These are phyloP conservation scores for Schrankia costaestrigalis DNA, from an alignment of 2,888 invertebrate species.

Conservation along the genomic window DNA sequence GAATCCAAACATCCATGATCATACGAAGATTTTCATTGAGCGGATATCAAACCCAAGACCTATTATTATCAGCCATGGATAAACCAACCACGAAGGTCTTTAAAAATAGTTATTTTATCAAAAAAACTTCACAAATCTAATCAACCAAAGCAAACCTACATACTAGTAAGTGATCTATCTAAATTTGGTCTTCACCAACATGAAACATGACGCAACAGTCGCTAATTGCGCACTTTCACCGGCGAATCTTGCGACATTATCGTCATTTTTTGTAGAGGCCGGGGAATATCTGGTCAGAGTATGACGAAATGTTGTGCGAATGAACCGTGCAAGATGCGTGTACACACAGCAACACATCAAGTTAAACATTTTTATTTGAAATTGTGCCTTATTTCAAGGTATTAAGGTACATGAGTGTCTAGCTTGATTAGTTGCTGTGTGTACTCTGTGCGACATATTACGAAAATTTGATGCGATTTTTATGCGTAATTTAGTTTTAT, in stretches of 20 bases:
- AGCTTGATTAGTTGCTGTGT: too few species aligned
- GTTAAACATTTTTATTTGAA: too few species aligned
- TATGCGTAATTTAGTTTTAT: slow-evolving; percentile 9
- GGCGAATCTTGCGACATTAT: slow-evolving; percentile 40
- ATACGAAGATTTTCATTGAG: too few species aligned
- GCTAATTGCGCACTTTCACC: slow-evolving; percentile 52
- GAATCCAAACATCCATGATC: too few species aligned
- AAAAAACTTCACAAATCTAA: too few species aligned
- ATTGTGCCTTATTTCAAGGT: too few species aligned
- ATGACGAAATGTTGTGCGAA: slow-evolving; percentile 29
- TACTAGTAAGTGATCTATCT: slow-evolving; percentile 24
- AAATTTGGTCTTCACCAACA: slow-evolving; percentile 28
- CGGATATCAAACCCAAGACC: too few species aligned
- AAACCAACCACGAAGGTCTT: too few species aligned
- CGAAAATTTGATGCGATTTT: slow-evolving; percentile 20
- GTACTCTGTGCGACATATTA: slow-evolving; percentile 26
- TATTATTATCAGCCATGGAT: too few species aligned
- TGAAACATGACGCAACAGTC: slow-evolving; percentile 36
- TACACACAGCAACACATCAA: too few species aligned
- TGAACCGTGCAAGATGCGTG: slow-evolving; percentile 17
- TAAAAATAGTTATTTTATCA: too few species aligned
- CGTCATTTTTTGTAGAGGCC: slow-evolving; percentile 38
- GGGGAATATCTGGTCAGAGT: slow-evolving; percentile 19
- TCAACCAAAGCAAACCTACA: slow-evolving; percentile 19
- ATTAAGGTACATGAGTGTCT: too few species aligned